These are phyloP conservation scores for Drosophila mauritiana DNA, from an alignment of 1,140 invertebrate species.

Conservation along the genomic window DNA sequence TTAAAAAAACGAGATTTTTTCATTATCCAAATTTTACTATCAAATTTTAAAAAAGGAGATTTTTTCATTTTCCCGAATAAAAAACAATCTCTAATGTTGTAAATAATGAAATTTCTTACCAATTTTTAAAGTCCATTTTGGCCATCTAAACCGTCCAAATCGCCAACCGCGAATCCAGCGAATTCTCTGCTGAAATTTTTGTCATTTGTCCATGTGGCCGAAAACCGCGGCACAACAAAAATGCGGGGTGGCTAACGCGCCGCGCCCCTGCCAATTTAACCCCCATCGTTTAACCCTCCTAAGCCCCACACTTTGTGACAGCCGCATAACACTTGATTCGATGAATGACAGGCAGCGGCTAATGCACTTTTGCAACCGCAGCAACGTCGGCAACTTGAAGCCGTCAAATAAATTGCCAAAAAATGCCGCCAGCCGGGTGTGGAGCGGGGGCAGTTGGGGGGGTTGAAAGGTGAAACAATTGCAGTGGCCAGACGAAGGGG, in stretches of 20 bases:
- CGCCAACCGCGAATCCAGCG: constrained; percentile 1
- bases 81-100: too few species aligned
- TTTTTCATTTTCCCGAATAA: too few species aligned
- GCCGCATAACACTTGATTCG: constrained; percentile 52
- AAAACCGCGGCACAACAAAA: constrained; percentile 22
- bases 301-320: constrained; percentile 16
- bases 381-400: constrained; percentile 80
- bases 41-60: too few species aligned
- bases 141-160: constrained; percentile 2
- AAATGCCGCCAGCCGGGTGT: constrained; percentile 28
- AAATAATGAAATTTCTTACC: neutral
- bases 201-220: constrained; percentile 1
- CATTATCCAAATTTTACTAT: too few species aligned
- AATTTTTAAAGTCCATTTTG: neutral
- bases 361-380: constrained; percentile 82
- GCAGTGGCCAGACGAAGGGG: constrained; percentile 59
- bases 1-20: too few species aligned
- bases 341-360: constrained; percentile 74
- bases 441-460: neutral
- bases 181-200: constrained; percentile 1
- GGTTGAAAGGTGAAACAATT: constrained; percentile 63
- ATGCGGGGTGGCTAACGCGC: neutral
- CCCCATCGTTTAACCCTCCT: neutral
- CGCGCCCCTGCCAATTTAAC: neutral
- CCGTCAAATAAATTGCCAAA: constrained; percentile 79